Evolutionary conservation across 2,113 vertebrate genomes (phyloP).

Genomic region (Poicephalus meyeri): DNA sequence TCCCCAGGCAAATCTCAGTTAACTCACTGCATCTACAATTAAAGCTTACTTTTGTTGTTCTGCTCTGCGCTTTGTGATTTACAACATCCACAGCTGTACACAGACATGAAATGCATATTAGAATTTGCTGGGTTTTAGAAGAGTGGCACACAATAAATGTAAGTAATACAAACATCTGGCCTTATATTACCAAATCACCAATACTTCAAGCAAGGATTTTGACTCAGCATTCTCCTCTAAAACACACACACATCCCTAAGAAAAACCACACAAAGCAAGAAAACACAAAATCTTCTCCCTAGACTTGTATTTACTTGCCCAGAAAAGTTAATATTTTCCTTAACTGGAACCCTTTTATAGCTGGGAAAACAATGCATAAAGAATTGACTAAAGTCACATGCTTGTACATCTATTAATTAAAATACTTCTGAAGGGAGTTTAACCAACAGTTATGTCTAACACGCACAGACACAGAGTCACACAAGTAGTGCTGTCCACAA

Average conservation of each 20-base stretch:
- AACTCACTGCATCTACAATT: neutral
- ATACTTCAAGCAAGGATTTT: neutral
- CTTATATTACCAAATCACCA: neutral
- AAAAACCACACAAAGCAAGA: neutral
- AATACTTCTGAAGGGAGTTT: neutral
- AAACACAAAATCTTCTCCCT: neutral
- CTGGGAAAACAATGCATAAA: neutral
- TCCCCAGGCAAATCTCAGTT: neutral
- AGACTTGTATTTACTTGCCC: neutral
- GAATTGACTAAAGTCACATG: neutral
- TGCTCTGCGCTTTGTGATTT: neutral
- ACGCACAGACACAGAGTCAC: neutral
- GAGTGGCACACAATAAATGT: neutral
- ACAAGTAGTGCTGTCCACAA: neutral
- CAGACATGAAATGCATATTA: neutral
- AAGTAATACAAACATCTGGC: neutral
- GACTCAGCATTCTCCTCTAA: neutral
- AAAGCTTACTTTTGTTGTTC: neutral
- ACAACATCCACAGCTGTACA: neutral
- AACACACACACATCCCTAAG: neutral
- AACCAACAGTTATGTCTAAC: neutral
- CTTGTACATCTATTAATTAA: neutral
- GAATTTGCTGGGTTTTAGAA: neutral
- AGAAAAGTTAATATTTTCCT: neutral
- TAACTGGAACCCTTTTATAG: neutral